Evolutionary conservation across 1,140 invertebrate genomes (phyloP).

Genomic region (Rhynchophorus ferrugineus): DNA sequence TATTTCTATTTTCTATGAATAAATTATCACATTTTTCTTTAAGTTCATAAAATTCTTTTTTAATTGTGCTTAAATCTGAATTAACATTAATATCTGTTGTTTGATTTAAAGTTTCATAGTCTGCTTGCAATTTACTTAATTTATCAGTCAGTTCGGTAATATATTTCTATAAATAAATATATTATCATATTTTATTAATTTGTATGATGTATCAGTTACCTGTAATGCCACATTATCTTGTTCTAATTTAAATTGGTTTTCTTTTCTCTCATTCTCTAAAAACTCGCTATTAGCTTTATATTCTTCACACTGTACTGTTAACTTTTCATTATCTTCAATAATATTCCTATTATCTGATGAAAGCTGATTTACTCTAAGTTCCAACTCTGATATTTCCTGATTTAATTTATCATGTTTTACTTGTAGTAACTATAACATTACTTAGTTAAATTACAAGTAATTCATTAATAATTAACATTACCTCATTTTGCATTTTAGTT

Average conservation of each 20-base stretch:
- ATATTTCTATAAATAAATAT: conserved; percentile 3
- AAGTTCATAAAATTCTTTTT: conserved; percentile 26
- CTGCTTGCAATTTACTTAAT: conserved; percentile 9
- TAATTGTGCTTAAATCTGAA: conserved; percentile 20
- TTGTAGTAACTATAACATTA: conserved; percentile 12
- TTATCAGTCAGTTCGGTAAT: conserved; percentile 25
- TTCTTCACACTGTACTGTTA: conserved; percentile 28
- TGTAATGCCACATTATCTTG: conserved; percentile 13
- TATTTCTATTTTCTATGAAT: conserved; percentile 26
- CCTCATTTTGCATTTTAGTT: conserved; percentile 20
- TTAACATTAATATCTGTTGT: neutral
- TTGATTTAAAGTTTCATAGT: neutral
- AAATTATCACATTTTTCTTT: conserved; percentile 29
- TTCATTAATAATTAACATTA: no score
- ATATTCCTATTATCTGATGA: conserved; percentile 32
- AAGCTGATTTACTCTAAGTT: conserved; percentile 25
- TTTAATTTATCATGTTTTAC: conserved; percentile 19
- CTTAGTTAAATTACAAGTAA: no score
- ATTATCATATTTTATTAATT: neutral
- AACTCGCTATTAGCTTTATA: conserved; percentile 28
- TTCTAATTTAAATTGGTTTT: conserved; percentile 11
- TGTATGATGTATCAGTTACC: no score
- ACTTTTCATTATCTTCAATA: conserved; percentile 31
- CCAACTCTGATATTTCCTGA: conserved; percentile 22
- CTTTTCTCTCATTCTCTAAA: conserved; percentile 16